Evolutionary conservation across 2,797 vertebrate genomes (phyloP).

Genomic region (Momotus momota): DNA sequence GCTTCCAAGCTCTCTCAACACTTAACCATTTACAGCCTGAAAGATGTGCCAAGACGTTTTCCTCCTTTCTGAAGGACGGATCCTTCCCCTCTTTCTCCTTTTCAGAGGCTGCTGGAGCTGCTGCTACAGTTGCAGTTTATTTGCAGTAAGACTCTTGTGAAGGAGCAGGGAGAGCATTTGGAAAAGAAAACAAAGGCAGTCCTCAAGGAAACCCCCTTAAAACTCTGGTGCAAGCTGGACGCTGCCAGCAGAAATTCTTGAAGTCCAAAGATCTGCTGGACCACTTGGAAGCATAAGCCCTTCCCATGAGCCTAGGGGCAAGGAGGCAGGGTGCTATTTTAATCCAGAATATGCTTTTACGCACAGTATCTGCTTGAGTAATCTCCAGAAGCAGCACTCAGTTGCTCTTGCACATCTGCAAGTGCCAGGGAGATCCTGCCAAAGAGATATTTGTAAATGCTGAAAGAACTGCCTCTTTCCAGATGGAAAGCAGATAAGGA

Average conservation of each 20-base stretch:
- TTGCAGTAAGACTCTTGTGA: neutral
- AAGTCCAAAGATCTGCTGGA: neutral
- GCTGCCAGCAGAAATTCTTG: neutral
- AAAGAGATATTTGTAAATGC: neutral
- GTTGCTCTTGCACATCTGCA: neutral
- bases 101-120: neutral
- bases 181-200: neutral
- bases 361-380: neutral
- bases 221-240: neutral
- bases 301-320: neutral
- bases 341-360: neutral
- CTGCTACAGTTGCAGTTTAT: neutral
- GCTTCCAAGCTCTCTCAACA: neutral
- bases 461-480: neutral
- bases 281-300: neutral
- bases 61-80: neutral
- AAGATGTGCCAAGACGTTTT: neutral
- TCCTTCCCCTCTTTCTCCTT: neutral
- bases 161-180: neutral
- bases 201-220: neutral
- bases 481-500: neutral
- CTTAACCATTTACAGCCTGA: slow-evolving; percentile 10
- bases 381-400: neutral
- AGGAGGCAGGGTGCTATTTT: neutral
- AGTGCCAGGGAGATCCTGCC: neutral